Conservation (phyloP, 2,113 vertebrate species). For the Trogon surrucura region DNA sequence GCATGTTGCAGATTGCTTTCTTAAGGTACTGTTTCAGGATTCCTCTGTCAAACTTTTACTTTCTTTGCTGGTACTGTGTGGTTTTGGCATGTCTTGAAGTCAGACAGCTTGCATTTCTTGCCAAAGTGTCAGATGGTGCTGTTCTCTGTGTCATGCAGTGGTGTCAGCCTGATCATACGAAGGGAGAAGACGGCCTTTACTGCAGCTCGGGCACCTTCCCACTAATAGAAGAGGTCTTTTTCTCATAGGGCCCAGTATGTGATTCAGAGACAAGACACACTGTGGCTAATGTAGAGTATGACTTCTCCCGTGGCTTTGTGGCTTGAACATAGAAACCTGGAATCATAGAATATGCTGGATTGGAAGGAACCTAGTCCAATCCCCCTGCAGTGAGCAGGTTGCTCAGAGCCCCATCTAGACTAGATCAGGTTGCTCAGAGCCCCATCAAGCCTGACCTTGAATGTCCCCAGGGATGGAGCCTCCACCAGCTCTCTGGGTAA, state of each 20-base stretch:
- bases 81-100: not conserved
- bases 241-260: fast-evolving
- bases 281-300: not conserved
- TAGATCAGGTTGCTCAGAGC: too few species aligned
- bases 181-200: not conserved
- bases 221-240: not conserved
- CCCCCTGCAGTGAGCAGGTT: too few species aligned
- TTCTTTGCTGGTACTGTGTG: not conserved
- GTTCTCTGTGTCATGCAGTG: fast-evolving
- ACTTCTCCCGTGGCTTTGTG: not conserved
- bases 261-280: not conserved
- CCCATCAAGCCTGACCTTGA: too few species aligned
- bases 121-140: fast-evolving
- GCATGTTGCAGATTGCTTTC: not conserved
- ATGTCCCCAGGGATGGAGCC: too few species aligned
- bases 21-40: not conserved
- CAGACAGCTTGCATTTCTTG: not conserved
- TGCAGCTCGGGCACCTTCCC: not conserved
- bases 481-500: too few species aligned
- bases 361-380: too few species aligned
- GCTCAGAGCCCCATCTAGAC: too few species aligned
- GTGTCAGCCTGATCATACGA: not conserved
- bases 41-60: not conserved
- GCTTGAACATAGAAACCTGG: too few species aligned
- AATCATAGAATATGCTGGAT: too few species aligned